Conservation (phyloP, 2,888 invertebrate genomes). For the Trachelus troglodyta region DNA sequence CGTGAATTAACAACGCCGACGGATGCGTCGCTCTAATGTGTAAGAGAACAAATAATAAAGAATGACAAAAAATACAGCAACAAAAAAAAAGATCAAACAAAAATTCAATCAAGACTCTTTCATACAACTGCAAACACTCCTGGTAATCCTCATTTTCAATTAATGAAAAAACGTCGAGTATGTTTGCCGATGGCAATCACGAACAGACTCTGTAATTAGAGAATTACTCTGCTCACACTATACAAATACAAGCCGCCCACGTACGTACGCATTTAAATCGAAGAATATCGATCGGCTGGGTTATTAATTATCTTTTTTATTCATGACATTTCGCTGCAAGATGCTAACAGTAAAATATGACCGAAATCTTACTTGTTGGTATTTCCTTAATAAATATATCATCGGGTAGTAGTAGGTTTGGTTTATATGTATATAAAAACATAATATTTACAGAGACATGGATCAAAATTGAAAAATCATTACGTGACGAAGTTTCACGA, state of each 20-base stretch:
- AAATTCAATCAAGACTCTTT: not conserved
- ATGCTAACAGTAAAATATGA: conserved; percentile 61
- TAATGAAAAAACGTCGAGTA: conserved; percentile 8
- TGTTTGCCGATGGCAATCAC: conserved; percentile 8
- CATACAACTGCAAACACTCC: not conserved
- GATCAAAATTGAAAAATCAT: conserved; percentile 44
- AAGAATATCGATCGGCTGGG: conserved; percentile 22
- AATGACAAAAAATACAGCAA: not conserved
- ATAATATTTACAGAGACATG: conserved; percentile 59
- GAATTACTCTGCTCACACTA: not conserved
- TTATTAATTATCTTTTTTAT: conserved; percentile 55
- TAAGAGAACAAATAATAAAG: conserved; percentile 10
- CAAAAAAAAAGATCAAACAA: not conserved
- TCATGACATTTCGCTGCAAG: conserved; percentile 58
- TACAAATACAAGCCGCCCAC: not conserved
- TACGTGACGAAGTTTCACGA: conserved; percentile 32
- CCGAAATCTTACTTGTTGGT: conserved; percentile 55
- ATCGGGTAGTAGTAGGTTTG: conserved; percentile 46
- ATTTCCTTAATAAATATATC: conserved; percentile 59
- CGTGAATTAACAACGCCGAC: conserved; percentile 19
- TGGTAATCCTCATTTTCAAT: not conserved
- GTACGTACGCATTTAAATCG: not conserved
- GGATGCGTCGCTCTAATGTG: not conserved
- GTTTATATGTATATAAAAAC: conserved; percentile 54
- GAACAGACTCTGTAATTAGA: conserved; percentile 36